These are phyloP conservation scores for Macroglossus sobrinus DNA, from an alignment of 2,113 vertebrate genomes.

Conservation along the genomic window DNA sequence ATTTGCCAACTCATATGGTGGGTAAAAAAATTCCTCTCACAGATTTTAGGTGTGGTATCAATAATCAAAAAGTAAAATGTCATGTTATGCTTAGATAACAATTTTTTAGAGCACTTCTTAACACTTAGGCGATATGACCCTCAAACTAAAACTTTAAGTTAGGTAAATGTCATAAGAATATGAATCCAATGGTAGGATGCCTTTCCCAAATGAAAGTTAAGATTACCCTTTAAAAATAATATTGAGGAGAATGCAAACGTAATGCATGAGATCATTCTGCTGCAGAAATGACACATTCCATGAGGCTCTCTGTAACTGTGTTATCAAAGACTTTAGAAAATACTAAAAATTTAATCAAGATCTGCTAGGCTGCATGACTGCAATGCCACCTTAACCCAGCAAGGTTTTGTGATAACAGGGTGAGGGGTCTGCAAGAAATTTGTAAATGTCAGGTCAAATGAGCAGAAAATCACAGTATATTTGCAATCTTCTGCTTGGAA, in stretches of 20 bases:
- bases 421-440: background rate
- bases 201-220: conserved; percentile 19
- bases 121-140: background rate
- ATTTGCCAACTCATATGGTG: background rate
- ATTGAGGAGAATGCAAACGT: background rate
- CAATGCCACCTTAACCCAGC: background rate
- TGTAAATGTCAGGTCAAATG: background rate
- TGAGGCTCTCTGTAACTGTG: background rate
- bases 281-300: background rate
- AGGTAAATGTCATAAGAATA: background rate
- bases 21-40: background rate
- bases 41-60: background rate
- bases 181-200: background rate
- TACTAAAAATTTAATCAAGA: background rate
- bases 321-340: background rate
- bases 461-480: background rate
- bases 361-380: background rate
- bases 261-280: background rate
- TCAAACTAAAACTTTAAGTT: background rate
- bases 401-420: background rate
- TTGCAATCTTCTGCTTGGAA: background rate
- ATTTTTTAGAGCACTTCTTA: background rate
- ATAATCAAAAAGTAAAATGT: background rate
- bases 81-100: background rate
- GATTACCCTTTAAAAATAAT: conserved; percentile 10